These are phyloP conservation scores for Melopsittacus undulatus DNA, from an alignment of 2,797 vertebrate genomes.

Conservation along the genomic window DNA sequence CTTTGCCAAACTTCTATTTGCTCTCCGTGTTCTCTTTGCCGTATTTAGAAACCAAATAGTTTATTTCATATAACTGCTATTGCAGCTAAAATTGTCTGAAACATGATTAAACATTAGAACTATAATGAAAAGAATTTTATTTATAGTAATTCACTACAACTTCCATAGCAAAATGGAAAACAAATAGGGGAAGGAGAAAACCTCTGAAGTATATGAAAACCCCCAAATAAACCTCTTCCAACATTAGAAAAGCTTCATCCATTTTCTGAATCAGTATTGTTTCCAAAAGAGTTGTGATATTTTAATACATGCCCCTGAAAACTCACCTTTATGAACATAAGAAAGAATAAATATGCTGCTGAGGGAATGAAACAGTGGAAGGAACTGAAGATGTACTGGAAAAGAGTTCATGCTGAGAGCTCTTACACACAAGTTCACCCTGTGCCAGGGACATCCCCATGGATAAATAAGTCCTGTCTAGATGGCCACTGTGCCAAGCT, in stretches of 20 bases:
- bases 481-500: not conserved
- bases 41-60: not conserved
- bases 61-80: not conserved
- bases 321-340: not conserved
- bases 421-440: not conserved
- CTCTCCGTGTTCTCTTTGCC: not conserved
- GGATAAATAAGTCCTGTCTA: not conserved
- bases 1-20: not conserved
- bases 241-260: not conserved
- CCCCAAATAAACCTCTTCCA: not conserved
- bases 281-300: not conserved
- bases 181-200: not conserved
- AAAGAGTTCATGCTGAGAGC: not conserved
- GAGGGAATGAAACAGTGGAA: not conserved
- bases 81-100: not conserved
- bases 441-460: not conserved
- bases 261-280: not conserved
- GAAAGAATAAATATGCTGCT: not conserved
- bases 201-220: rapidly evolving
- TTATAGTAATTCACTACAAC: not conserved
- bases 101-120: not conserved
- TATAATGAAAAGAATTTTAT: not conserved
- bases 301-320: not conserved
- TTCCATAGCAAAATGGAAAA: not conserved
- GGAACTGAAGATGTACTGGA: not conserved